These are phyloP conservation scores for Neotoxoptera formosana DNA, from an alignment of 1,140 invertebrate genomes.

Conservation along the genomic window DNA sequence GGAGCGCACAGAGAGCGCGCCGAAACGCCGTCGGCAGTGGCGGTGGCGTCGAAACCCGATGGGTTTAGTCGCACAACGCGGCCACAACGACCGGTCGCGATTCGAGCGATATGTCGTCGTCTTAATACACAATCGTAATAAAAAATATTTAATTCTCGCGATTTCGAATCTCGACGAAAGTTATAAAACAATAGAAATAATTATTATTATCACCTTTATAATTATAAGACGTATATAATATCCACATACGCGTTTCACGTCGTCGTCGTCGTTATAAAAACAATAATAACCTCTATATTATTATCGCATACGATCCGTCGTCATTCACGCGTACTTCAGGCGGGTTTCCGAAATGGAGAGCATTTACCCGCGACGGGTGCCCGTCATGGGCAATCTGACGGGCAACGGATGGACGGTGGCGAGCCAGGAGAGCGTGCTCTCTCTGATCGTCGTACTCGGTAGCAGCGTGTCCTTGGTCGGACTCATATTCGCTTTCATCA, in stretches of 20 bases:
- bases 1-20: conserved; percentile 25
- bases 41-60: not conserved
- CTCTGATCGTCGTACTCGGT: conserved; percentile 72
- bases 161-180: not conserved
- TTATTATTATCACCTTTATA: no score
- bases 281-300: not conserved
- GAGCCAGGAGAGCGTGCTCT: conserved; percentile 68
- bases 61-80: conserved; percentile 47
- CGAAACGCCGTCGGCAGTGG: conserved; percentile 10
- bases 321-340: not conserved
- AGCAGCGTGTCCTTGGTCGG: conserved; percentile 74
- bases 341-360: conserved; percentile 22
- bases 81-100: conserved; percentile 26
- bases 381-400: conserved; percentile 32
- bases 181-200: not conserved
- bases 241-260: not conserved
- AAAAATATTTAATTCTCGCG: no score
- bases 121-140: not conserved
- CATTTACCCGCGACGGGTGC: conserved; percentile 33
- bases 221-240: no score
- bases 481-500: conserved; percentile 75
- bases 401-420: conserved; percentile 48
- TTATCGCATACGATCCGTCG: not conserved
- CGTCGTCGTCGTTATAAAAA: no score
- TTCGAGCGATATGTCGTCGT: not conserved